Evolutionary conservation across 2,888 invertebrate genomes (phyloP), one percentile per base, ranked within the genome.

Genomic region (Lissonota sp.): DNA sequence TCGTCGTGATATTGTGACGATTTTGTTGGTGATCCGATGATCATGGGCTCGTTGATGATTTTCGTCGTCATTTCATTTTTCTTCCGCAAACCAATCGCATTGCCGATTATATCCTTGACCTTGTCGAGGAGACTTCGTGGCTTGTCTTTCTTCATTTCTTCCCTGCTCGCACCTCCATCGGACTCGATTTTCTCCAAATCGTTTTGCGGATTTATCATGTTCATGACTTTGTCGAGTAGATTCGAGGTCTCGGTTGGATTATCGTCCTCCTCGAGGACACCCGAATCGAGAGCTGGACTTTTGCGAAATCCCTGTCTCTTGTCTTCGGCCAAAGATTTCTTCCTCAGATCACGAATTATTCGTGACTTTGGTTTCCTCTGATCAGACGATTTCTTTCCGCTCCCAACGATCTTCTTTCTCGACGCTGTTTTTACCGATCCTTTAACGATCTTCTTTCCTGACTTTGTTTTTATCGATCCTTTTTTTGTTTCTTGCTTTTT

Each of bases 71-170:
- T 51, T 10, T 57, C 12, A 12, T 78, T 70, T 58, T 80, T 74
- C 7, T 46, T 71, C 4, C 64, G 55, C 37, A 76, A 12, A 10
- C 83, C 83, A 4, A 86, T 83, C 0, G 83, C 84, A 55, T 80
- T 83, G 57, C 83, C 72, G n/a, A 87, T 83, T 10, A 86, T 82
- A 14, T 83, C 69, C 46, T 85, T 86, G 37, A 86, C 85, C 14
- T 82, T 85, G 12, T 76, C 80, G 39, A 84, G 66, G 49, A 85
- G 83, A 72, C 83, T 84, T 42, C 82, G 79, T 12, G 83, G 79
- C 39, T 74, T 79, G 55, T 78, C 66, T 60, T 51, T 66, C 14
- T 74, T 77, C 12, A 10, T 12, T 46, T 39, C 12, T 8, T 40
- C 46, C 10, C 37, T 39, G 0, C 57, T 26, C 3, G 39, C 8